Evolutionary conservation across 2,797 vertebrate genomes (phyloP).

Genomic region (Glossophaga mutica): DNA sequence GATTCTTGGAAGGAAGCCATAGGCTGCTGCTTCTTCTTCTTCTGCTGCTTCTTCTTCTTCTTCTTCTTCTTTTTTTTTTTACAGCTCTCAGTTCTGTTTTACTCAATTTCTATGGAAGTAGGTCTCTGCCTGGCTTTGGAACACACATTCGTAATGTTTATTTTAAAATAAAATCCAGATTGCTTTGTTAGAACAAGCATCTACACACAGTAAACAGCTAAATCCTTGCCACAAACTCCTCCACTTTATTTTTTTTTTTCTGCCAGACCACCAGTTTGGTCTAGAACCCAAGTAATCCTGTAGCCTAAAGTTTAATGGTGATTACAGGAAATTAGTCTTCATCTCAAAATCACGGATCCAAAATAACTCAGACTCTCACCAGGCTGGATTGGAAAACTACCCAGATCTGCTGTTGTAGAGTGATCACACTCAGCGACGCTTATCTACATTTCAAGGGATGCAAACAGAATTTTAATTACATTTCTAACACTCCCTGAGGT

Average conservation of each 20-base stretch:
- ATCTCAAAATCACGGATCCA: not conserved
- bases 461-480: slow-evolving; percentile 75
- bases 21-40: slow-evolving; percentile 3
- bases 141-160: slow-evolving; percentile 58
- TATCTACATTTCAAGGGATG: slow-evolving; percentile 48
- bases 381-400: not conserved
- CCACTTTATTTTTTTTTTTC: not conserved
- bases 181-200: slow-evolving; percentile 60
- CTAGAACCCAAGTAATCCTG: not conserved
- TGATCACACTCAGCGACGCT: not conserved
- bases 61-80: not conserved
- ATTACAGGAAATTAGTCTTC: not conserved
- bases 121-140: slow-evolving; percentile 62
- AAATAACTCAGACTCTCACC: not conserved
- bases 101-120: slow-evolving; percentile 69
- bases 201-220: slow-evolving; percentile 1
- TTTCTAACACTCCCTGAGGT: slow-evolving; percentile 61
- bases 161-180: slow-evolving; percentile 69
- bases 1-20: slow-evolving; percentile 71
- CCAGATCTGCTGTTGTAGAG: not conserved
- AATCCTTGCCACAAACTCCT: not conserved
- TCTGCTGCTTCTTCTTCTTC: not conserved
- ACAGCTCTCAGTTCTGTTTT: slow-evolving; percentile 46
- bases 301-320: not conserved
- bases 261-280: not conserved